phyloP scores from a whole-genome alignment of 2,113 vertebrate genomes.

The Glaucomys volans region DNA sequence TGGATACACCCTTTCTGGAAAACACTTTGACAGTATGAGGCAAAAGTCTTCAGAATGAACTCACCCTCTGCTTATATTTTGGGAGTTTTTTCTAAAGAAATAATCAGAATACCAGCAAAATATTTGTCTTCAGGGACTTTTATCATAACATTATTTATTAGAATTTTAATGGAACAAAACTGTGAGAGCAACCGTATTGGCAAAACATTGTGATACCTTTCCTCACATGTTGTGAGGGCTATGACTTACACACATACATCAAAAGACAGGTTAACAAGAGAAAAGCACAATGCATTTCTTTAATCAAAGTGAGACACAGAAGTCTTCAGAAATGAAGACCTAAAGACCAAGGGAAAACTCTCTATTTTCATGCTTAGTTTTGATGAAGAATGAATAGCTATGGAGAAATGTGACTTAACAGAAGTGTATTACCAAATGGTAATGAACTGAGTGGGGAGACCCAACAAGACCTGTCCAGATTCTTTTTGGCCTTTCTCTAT shows the following conservation, averaged over 20 bases:
- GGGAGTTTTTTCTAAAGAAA: background rate
- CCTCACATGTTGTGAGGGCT: too few species aligned
- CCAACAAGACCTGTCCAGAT: background rate
- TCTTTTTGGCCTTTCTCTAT: background rate
- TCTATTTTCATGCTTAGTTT: background rate
- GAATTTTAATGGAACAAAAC: background rate
- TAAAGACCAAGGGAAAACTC: background rate
- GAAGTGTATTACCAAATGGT: too few species aligned
- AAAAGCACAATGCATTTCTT: background rate
- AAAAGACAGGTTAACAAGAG: background rate
- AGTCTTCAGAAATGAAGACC: background rate
- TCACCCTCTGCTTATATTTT: background rate
- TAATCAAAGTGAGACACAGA: background rate
- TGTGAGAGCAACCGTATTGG: background rate
- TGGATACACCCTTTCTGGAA: background rate
- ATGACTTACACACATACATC: background rate
- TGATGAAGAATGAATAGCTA: background rate
- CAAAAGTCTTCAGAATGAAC: background rate
- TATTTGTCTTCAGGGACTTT: background rate
- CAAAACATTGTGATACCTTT: background rate
- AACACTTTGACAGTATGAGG: background rate
- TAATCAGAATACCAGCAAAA: background rate
- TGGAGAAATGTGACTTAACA: background rate
- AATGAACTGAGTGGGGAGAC: too few species aligned
- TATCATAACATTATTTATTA: background rate